phyloP scores from a whole-genome alignment of 2,797 vertebrate genomes.

The Siniperca undulata region DNA sequence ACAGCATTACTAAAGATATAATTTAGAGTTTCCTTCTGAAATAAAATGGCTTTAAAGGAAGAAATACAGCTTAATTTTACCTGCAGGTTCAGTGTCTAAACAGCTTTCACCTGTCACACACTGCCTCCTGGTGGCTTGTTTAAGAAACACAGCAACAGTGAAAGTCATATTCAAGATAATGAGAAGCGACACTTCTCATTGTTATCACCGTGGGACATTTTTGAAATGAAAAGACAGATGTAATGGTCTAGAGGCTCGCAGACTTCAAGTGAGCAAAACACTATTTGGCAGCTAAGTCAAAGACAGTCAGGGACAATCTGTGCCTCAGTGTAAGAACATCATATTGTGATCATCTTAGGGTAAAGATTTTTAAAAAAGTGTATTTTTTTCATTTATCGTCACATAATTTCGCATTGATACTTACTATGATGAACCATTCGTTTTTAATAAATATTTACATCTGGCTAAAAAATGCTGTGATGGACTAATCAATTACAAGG shows the following conservation, averaged over 20 bases:
- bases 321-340: not conserved
- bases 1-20: not conserved
- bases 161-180: conserved; percentile 20
- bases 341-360: conserved; percentile 1
- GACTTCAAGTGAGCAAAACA: conserved; percentile 45
- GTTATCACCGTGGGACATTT: conserved; percentile 31
- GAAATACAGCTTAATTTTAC: conserved; percentile 17
- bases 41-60: conserved; percentile 2
- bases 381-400: not conserved
- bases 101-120: conserved; percentile 66
- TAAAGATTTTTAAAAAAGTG: not conserved
- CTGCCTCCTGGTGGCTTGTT: conserved; percentile 78
- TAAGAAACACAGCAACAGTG: conserved; percentile 24
- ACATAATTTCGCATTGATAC: not conserved
- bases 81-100: conserved; percentile 1
- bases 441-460: not conserved
- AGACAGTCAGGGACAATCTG: conserved; percentile 12
- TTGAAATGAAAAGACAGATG: conserved; percentile 21
- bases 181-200: conserved; percentile 37
- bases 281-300: conserved; percentile 17
- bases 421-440: not conserved
- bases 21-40: not conserved
- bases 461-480: not conserved
- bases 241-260: conserved; percentile 8
- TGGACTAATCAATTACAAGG: not conserved